These are phyloP conservation scores for Oncorhynchus masou DNA, from an alignment of 2,113 vertebrate genomes.

Conservation along the genomic window DNA sequence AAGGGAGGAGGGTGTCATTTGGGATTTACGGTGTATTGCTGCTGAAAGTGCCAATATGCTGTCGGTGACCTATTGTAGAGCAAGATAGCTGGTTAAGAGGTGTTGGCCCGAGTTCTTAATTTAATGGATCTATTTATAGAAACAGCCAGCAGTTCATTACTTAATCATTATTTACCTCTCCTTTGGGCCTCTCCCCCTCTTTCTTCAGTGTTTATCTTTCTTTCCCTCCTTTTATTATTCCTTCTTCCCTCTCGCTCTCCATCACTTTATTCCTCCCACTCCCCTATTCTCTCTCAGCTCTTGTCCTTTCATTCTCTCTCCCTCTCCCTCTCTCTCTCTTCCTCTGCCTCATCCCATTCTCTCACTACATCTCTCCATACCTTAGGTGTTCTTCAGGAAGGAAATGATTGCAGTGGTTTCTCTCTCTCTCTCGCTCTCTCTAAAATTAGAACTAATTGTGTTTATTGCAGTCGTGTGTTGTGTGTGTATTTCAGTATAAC, in stretches of 20 bases:
- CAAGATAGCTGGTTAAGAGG: background rate
- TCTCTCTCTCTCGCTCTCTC: too few species aligned
- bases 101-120: too few species aligned
- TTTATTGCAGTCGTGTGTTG: background rate
- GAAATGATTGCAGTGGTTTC: background rate
- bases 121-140: background rate
- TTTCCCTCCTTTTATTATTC: background rate
- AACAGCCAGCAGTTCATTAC: background rate
- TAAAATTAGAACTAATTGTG: background rate
- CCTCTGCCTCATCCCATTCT: background rate
- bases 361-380: background rate
- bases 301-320: background rate
- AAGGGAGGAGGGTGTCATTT: too few species aligned
- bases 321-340: background rate
- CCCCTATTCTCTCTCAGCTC: background rate
- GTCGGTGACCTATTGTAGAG: too few species aligned
- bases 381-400: background rate
- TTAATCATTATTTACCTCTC: conserved; percentile 18
- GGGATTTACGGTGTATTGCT: too few species aligned
- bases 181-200: background rate
- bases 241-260: background rate
- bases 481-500: background rate
- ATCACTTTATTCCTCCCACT: conserved; percentile 1
- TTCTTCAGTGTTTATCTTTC: background rate
- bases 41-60: too few species aligned